Base-by-base conservation (phyloP, 2,888 invertebrate species). In the Heteromyza rotundicornis region DNA sequence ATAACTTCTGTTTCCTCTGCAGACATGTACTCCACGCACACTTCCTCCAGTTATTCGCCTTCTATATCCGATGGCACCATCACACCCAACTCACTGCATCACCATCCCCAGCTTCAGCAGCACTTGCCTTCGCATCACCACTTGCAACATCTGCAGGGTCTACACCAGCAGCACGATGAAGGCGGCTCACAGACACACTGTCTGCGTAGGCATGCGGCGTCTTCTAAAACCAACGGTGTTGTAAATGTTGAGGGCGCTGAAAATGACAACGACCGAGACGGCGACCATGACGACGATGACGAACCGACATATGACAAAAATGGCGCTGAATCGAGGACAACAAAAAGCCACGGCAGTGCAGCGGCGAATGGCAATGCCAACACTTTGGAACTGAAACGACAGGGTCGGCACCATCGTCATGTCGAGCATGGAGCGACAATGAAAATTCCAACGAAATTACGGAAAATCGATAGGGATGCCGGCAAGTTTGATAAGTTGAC, bases 381-480 rank as follows among this genome's bases (percentile, higher is more conserved):
- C 68, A 63, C 69, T 74, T 1, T 71, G 27, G 78, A 75, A 55
- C 70, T 76, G 56, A 78, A 80, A 62, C 76, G 75, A 57, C 75
- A 76, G 60, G 75, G 74, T 55, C 68, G 67, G 49, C 78, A 78
- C 66, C 79, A 78, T 64, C 76, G 74, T 64, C 76, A 76, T 59
- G 74, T 72, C 63, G 74, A 75, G 68, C 74, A 79, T 68, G n/a
- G n/a, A n/a, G n/a, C n/a, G n/a, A 73, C 74, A 66, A 64, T 80
- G 63, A 82, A 80, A 74, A 74, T 80, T 59, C 76, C 81, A 69
- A 77, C 78, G 68, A 83, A 82, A 75, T 69, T 82, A 71, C 79
- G 83, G 56, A 83, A 82, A 81, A 79, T 81, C 77, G 82, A 82
- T 73, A 88, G 80, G 90, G 92, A 68, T 92, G 70, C 70, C 67